Evolutionary conservation across 2,113 vertebrate species (phyloP).

Genomic region (Eurypyga helias): DNA sequence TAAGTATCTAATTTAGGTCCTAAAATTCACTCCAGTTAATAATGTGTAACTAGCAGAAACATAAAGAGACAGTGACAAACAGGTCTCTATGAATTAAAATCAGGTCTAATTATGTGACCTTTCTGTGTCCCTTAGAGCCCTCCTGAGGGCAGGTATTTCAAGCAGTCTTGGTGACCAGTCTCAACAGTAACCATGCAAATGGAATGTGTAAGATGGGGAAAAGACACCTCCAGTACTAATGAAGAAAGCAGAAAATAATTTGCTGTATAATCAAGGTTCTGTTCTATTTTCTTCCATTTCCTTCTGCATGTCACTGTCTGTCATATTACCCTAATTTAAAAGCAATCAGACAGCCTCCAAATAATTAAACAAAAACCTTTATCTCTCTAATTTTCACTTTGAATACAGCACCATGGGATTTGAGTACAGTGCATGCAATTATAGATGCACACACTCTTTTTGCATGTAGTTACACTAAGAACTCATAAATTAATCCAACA

Average conservation of each 20-base stretch:
- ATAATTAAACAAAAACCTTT: constrained; percentile 45
- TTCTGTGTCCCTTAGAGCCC: constrained; percentile 70
- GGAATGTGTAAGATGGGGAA: constrained; percentile 75
- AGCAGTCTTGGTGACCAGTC: constrained; percentile 78
- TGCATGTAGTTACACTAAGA: background rate
- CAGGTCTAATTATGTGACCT: constrained; percentile 85
- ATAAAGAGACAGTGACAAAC: constrained; percentile 74
- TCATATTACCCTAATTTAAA: constrained; percentile 45
- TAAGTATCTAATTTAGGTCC: constrained; percentile 70
- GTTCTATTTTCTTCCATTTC: constrained; percentile 32
- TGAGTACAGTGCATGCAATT: background rate
- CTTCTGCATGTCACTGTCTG: constrained; percentile 34
- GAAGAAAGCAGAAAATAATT: constrained; percentile 32
- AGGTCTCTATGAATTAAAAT: constrained; percentile 86
- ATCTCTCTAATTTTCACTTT: constrained; percentile 4
- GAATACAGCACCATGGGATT: constrained; percentile 20
- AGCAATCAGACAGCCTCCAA: constrained; percentile 30
- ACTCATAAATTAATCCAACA: constrained; percentile 10
- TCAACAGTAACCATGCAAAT: constrained; percentile 82
- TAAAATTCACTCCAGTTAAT: constrained; percentile 85
- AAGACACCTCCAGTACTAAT: background rate
- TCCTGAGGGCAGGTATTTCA: constrained; percentile 76
- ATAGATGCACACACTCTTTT: background rate
- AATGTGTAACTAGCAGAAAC: constrained; percentile 80
- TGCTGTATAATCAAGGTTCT: constrained; percentile 42